Evolutionary conservation across 1,140 invertebrate species (phyloP), one percentile per base, ranked within the genome.

Genomic region (Hormaphis cornu): DNA sequence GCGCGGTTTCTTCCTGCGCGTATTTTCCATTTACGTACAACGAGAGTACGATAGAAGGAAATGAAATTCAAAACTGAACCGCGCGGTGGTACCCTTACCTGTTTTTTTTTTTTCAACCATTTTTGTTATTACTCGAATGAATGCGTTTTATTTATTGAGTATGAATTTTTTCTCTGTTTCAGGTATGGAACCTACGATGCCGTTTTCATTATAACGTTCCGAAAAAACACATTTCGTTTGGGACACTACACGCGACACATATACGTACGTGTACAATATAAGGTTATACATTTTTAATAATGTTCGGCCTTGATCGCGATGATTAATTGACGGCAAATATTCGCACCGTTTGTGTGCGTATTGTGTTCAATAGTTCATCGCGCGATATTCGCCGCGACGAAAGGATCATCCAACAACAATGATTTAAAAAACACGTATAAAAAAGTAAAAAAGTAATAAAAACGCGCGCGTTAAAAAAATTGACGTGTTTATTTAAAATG

Each of bases 261-360:
- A 6, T 33, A n/a, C n/a, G n/a, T n/a, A n/a, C n/a, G n/a, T 33
- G 30, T 33, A 33, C 37, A 37, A n/a, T 24, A 7, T 58, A 24
- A 58, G 54, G 22, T 58, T 58, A 26, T 58, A 58, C 12, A 16
- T 37, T 54, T n/a, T n/a, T n/a, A n/a, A 54, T 54, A 2, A 35
- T 10, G 22, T 40, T 16, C 0, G 54, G 20, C 35, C 54, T 58
- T 40, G 54, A 58, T 40, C 22, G 10, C 5, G 7, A 40, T 50
- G 46, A 50, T 50, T 50, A 50, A 50, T 40, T 58, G 54, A 35
- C 40, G 6, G 5, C 24, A 40, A 20, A 40, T 20, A 44, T 58
- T 58, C 33, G 16, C n/a, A n/a, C n/a, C n/a, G n/a, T n/a, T n/a
- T 12, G 12, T 56, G 16, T 37, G 24, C 35, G 24, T 20, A 44